These are phyloP conservation scores for Odontothrips loti DNA, from an alignment of 2,888 invertebrate genomes.

Conservation along the genomic window DNA sequence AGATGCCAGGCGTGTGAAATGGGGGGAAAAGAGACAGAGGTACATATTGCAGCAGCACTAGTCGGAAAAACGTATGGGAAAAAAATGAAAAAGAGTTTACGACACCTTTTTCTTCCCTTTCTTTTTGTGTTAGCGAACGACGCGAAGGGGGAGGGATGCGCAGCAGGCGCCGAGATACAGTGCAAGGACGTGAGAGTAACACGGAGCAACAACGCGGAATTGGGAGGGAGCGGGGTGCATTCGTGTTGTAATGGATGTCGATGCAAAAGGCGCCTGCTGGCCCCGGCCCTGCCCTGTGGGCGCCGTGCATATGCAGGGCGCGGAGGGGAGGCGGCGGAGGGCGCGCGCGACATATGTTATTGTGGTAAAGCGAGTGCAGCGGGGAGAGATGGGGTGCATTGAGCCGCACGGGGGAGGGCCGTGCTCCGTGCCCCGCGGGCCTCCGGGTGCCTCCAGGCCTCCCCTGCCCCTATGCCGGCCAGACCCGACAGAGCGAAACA, in stretches of 20 bases:
- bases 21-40: too few relatives aligned
- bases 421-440: background rate
- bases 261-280: background rate
- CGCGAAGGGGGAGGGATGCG: too few relatives aligned
- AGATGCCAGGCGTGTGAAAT: too few relatives aligned
- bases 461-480: background rate
- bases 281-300: background rate
- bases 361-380: background rate
- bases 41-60: too few relatives aligned
- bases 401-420: background rate
- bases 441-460: background rate
- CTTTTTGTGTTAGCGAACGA: too few relatives aligned
- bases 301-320: too few relatives aligned
- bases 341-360: background rate
- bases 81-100: too few relatives aligned
- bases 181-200: background rate
- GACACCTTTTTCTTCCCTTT: too few relatives aligned
- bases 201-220: too few relatives aligned
- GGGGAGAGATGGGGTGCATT: constrained; percentile 5
- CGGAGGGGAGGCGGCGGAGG: background rate
- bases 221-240: background rate
- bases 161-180: background rate
- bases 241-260: background rate
- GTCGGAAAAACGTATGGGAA: too few relatives aligned
- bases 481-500: background rate